Evolutionary conservation across 30 jellyfish, hydroid and myxozoan species (phyloP).

Genomic region (Hydractinia symbiolongicarpus): DNA sequence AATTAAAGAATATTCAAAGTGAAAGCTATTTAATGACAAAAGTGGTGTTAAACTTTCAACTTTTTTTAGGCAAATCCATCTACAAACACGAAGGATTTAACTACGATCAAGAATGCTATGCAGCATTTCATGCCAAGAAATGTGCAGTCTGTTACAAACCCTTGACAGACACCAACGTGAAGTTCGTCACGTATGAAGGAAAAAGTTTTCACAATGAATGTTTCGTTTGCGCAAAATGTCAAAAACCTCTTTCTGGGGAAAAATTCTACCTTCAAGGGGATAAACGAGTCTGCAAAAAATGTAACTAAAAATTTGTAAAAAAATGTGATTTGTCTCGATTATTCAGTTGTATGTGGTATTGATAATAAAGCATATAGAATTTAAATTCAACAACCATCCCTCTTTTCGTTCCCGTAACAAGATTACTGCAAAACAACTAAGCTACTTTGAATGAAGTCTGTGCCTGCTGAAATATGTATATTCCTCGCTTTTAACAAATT

Average conservation of each 20-base stretch:
- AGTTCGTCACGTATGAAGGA: conserved; percentile 26
- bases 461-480: too few relatives aligned
- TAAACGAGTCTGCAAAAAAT: conserved; percentile 14
- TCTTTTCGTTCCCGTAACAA: too few relatives aligned
- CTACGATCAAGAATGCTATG: conserved; percentile 28
- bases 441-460: too few relatives aligned
- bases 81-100: conserved; percentile 32
- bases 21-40: too few relatives aligned
- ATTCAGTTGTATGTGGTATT: too few relatives aligned
- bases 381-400: too few relatives aligned
- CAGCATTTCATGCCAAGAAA: conserved; percentile 30
- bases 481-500: too few relatives aligned
- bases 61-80: conserved; percentile 28
- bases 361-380: too few relatives aligned
- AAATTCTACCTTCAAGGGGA: conserved; percentile 21
- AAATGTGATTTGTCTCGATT: too few relatives aligned
- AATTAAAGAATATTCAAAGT: too few relatives aligned
- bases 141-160: conserved; percentile 32
- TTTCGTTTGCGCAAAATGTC: conserved; percentile 16
- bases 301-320: background rate
- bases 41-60: background rate
- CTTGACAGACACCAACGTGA: conserved; percentile 32
- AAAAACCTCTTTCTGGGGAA: conserved; percentile 20
- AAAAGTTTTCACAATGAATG: conserved; percentile 24
- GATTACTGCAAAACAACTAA: too few relatives aligned